Percentiles rank a stretch among this genome's conserved stretches.
Evolutionary conservation across 2,888 invertebrate species (phyloP).

Genomic region (Ditylenchus weischeri): DNA sequence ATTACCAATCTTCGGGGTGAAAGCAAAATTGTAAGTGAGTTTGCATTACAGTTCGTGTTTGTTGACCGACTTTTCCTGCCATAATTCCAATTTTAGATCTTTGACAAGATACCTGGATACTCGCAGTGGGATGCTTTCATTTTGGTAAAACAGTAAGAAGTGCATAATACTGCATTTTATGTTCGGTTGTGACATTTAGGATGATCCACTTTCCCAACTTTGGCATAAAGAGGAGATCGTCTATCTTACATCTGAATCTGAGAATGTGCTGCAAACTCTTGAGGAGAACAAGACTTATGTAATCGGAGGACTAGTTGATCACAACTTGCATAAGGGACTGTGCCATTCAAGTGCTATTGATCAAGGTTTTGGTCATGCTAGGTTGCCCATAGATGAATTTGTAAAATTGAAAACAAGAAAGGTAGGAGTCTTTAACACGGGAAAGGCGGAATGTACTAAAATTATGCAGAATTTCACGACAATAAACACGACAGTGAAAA

Average conservation of each 20-base stretch:
- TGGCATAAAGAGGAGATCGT: slow-evolving; percentile 69
- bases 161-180: too few relatives aligned
- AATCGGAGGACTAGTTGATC: slow-evolving; percentile 95
- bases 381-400: slow-evolving; percentile 82
- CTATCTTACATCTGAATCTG: slow-evolving; percentile 90
- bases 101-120: slow-evolving; percentile 38
- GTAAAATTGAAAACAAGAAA: slow-evolving; percentile 77
- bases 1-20: slow-evolving; percentile 43
- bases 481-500: too few relatives aligned
- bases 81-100: slow-evolving; percentile 34
- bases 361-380: slow-evolving; percentile 62
- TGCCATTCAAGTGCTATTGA: slow-evolving; percentile 78
- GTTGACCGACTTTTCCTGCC: not conserved
- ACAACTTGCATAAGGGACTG: slow-evolving; percentile 81
- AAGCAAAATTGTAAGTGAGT: slow-evolving; percentile 9
- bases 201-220: slow-evolving; percentile 18
- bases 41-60: not conserved
- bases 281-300: slow-evolving; percentile 79
- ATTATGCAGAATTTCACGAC: too few relatives aligned
- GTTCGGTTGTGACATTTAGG: slow-evolving; percentile 11
- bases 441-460: too few relatives aligned
- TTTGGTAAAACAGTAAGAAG: too few relatives aligned
- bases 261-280: slow-evolving; percentile 67
- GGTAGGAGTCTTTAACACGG: slow-evolving; percentile 37
- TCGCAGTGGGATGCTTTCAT: slow-evolving; percentile 43